A percentile compares a stretch with the other conserved stretches of the same genome.
These are phyloP conservation scores for Sebastes diaconus DNA, from an alignment of 2,797 vertebrate genomes.

Conservation along the genomic window DNA sequence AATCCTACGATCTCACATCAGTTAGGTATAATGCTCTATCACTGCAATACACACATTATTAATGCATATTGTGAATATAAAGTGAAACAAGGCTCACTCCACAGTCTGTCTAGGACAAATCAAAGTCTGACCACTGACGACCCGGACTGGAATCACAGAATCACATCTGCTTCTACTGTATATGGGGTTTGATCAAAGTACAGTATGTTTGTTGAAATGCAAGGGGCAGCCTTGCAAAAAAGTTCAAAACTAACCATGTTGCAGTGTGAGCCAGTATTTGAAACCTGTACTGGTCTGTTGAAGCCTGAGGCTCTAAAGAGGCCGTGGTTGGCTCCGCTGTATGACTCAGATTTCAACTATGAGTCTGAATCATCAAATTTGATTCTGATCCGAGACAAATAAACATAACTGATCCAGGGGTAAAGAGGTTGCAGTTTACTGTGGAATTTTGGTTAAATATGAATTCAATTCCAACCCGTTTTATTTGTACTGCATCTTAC, in stretches of 20 bases:
- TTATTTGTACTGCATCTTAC: background rate
- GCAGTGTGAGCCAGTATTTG: background rate
- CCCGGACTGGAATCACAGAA: background rate
- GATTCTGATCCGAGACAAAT: background rate
- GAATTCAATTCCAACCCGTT: background rate
- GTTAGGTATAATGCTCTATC: background rate
- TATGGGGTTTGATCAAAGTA: background rate
- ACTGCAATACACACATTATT: background rate
- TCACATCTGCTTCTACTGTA: background rate
- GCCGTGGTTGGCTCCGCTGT: background rate
- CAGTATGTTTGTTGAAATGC: background rate
- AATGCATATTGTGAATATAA: background rate
- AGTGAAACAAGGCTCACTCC: background rate
- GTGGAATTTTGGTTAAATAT: background rate
- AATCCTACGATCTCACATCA: background rate
- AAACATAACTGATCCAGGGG: background rate
- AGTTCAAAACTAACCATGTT: background rate
- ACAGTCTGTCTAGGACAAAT: background rate
- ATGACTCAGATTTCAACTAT: conserved; percentile 58
- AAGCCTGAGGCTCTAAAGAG: background rate
- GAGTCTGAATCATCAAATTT: conserved; percentile 40
- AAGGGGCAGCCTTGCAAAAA: background rate
- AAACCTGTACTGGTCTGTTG: background rate
- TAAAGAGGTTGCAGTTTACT: background rate
- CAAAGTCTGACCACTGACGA: background rate